These are phyloP conservation scores for Columba janthina DNA, from an alignment of 2,113 vertebrate species.

Conservation along the genomic window DNA sequence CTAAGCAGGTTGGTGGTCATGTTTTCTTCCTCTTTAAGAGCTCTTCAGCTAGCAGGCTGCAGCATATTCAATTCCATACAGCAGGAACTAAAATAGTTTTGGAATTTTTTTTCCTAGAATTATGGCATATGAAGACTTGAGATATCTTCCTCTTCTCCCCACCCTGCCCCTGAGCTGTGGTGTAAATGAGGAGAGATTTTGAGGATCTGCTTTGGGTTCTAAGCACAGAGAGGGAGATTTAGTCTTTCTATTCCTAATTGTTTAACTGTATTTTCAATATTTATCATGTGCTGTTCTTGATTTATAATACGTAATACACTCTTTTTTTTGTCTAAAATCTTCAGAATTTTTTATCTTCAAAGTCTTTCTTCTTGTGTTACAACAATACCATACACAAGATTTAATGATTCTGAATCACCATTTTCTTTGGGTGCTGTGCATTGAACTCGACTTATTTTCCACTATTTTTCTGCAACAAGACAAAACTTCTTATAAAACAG, in stretches of 20 bases:
- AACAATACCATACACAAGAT: slow-evolving; percentile 10
- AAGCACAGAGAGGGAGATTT: neutral
- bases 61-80: neutral
- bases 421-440: slow-evolving; percentile 5
- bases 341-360: slow-evolving; percentile 10
- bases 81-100: neutral
- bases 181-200: neutral
- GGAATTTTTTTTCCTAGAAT: neutral
- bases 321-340: neutral
- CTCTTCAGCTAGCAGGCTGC: neutral
- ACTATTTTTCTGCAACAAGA: slow-evolving; percentile 14
- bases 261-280: neutral
- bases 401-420: neutral
- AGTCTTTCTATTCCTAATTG: neutral
- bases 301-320: neutral
- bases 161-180: neutral
- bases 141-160: neutral
- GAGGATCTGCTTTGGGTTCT: neutral
- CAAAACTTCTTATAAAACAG: slow-evolving; percentile 32
- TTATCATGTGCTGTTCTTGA: neutral
- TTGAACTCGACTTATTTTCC: slow-evolving; percentile 23
- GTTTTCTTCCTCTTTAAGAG: neutral
- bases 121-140: neutral
- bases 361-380: neutral
- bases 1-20: neutral